These are phyloP conservation scores for Neria commutata DNA, from an alignment of 2,888 invertebrate species.

Conservation along the genomic window DNA sequence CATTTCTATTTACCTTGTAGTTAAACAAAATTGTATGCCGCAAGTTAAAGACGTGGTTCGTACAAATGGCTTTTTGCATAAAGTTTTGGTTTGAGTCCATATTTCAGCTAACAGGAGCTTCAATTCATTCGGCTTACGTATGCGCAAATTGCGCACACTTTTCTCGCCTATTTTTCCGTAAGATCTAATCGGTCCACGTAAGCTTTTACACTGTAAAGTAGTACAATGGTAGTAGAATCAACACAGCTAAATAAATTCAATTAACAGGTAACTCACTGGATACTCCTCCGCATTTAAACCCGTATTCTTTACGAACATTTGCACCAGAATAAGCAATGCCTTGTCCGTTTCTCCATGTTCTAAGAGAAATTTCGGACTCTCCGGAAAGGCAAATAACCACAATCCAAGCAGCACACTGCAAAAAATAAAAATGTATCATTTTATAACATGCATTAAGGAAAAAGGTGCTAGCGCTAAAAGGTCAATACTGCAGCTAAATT, in stretches of 20 bases:
- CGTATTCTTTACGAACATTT: constrained; percentile 75
- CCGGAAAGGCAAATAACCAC: constrained; percentile 78
- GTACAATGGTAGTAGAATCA: too few species aligned
- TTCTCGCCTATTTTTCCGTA: constrained; percentile 60
- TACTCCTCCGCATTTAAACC: constrained; percentile 73
- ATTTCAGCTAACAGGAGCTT: constrained; percentile 73
- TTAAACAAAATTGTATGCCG: constrained; percentile 82
- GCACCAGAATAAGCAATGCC: constrained; percentile 71
- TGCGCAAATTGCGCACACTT: constrained; percentile 72
- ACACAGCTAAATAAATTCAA: too few species aligned
- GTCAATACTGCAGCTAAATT: too few species aligned
- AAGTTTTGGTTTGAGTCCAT: constrained; percentile 75
- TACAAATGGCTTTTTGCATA: constrained; percentile 76
- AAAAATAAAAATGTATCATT: constrained; percentile 9
- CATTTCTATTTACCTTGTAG: constrained; percentile 70
- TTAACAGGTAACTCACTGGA: constrained; percentile 65
- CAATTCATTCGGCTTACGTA: constrained; percentile 75
- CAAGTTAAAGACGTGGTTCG: constrained; percentile 78
- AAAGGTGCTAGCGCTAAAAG: too few species aligned
- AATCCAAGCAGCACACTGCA: constrained; percentile 56
- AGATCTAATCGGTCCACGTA: constrained; percentile 64
- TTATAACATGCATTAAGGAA: background rate
- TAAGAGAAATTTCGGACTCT: constrained; percentile 82
- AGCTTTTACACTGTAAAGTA: constrained; percentile 69
- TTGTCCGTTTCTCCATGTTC: constrained; percentile 80